Base-by-base conservation (phyloP, 2,888 invertebrate species). In the Apotomis turbidana region DNA sequence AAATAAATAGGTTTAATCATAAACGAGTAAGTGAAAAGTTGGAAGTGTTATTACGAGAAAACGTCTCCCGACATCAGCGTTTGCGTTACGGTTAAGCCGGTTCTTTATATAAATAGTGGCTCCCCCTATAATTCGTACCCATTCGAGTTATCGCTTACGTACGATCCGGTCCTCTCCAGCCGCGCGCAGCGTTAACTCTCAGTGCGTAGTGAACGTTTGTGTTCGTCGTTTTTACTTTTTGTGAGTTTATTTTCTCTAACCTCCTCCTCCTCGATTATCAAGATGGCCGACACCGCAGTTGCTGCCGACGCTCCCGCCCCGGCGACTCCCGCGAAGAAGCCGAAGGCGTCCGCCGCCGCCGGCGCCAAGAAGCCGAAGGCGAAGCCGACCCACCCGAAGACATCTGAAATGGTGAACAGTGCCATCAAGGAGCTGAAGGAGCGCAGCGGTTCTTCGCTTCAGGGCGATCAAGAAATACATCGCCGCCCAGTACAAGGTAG, bases 391-490 rank as follows among this genome's bases (percentile, higher is more conserved):
- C 83, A 84, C 66, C 82, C 82, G 68, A 85, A 81, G 77, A 84
- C 81, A 5, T 84, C 67, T 62, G 68, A 75, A 55, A 68, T 68
- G 52, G 68, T 70, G 0, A 93, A 89, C 76, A 87, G 85, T 49
- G 95, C 96, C 2, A 91, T 95, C 62, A 87, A 85, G 78, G 94
- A 95, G 41, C 6, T 41, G 41, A 41, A 41, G 41, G 41, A 41
- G 78, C 91, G 94, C 44, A 93, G 93, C 68, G 96, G 96, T 44
- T 95, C 95, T 0, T 95, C 95, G 0, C 80, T 86, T 75, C 91
- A 84, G n/a, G 81, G 90, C 90, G 3, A 95, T 96, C 82, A 95
- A 95, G 82, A 96, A 96, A 80, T 95, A 94, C 83, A 93, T 96
- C 63, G 85, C 91, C 9, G 87, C 91, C 38, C 94, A 93, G 71